These are phyloP conservation scores for Copsychus sechellarum DNA, from an alignment of 2,113 vertebrate species.

Conservation along the genomic window DNA sequence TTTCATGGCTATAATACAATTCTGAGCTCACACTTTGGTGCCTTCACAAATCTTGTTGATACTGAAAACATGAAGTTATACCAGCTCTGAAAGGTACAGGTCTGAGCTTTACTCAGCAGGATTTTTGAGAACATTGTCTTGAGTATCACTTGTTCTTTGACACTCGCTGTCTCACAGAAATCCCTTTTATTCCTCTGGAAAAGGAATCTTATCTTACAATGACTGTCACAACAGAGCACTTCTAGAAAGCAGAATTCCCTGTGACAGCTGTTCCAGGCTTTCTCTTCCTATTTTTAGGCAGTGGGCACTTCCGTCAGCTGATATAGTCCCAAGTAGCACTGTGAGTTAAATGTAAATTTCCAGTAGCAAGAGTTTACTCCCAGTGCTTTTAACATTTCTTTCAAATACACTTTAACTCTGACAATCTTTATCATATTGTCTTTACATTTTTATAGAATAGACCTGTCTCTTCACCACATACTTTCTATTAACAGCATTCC, in stretches of 20 bases:
- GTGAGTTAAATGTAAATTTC: background rate
- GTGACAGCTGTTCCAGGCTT: slow-evolving; percentile 9
- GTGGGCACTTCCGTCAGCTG: background rate
- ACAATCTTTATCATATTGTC: background rate
- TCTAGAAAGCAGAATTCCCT: slow-evolving; percentile 22
- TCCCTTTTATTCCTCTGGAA: background rate
- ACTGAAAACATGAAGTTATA: background rate
- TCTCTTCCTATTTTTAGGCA: slow-evolving; percentile 29
- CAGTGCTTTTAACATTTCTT: background rate
- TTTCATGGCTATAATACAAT: background rate
- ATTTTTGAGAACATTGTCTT: background rate
- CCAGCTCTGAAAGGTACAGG: background rate
- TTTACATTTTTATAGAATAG: background rate
- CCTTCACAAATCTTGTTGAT: background rate
- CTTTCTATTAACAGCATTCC: background rate
- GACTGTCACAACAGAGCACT: background rate
- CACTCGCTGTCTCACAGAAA: background rate
- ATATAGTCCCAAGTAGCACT: background rate
- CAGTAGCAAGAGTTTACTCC: background rate
- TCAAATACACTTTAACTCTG: background rate
- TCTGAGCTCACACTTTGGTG: background rate
- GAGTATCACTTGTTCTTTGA: background rate
- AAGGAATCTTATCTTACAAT: background rate
- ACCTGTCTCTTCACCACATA: background rate
- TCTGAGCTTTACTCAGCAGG: background rate